These are phyloP conservation scores for Euproctis similis DNA, from an alignment of 2,888 invertebrate species.

Conservation along the genomic window DNA sequence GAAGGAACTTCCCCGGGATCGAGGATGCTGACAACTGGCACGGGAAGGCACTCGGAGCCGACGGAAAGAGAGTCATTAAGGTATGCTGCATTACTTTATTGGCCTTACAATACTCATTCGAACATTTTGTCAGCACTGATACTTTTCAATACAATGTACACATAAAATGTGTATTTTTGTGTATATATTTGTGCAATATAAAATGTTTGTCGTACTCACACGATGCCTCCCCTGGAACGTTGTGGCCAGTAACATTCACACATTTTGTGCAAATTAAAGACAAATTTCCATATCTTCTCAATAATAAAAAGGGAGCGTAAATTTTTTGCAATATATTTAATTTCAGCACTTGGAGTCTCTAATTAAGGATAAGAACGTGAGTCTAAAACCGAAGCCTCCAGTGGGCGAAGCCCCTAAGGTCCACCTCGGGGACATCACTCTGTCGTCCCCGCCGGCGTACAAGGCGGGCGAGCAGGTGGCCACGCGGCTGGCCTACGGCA, in stretches of 20 bases:
- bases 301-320: too few species aligned
- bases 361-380: slow-evolving; percentile 80
- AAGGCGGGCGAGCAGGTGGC: slow-evolving; percentile 86
- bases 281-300: too few species aligned
- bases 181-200: too few species aligned
- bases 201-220: slow-evolving; percentile 32
- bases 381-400: slow-evolving; percentile 79
- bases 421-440: slow-evolving; percentile 75
- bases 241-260: slow-evolving; percentile 38
- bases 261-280: too few species aligned
- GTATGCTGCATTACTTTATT: too few species aligned
- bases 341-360: slow-evolving; percentile 69
- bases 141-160: too few species aligned
- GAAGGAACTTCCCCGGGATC: slow-evolving; percentile 90
- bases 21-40: slow-evolving; percentile 98
- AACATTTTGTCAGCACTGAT: too few species aligned
- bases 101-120: too few species aligned
- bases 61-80: slow-evolving; percentile 80
- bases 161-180: too few species aligned
- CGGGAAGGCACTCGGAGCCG: slow-evolving; percentile 94
- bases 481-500: slow-evolving; percentile 95
- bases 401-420: slow-evolving; percentile 82
- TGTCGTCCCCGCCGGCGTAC: slow-evolving; percentile 90
- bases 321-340: too few species aligned
- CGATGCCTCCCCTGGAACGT: slow-evolving; percentile 30